phyloP scores from a whole-genome alignment of 2,888 invertebrate genomes.

The Chrysodeixis includens region DNA sequence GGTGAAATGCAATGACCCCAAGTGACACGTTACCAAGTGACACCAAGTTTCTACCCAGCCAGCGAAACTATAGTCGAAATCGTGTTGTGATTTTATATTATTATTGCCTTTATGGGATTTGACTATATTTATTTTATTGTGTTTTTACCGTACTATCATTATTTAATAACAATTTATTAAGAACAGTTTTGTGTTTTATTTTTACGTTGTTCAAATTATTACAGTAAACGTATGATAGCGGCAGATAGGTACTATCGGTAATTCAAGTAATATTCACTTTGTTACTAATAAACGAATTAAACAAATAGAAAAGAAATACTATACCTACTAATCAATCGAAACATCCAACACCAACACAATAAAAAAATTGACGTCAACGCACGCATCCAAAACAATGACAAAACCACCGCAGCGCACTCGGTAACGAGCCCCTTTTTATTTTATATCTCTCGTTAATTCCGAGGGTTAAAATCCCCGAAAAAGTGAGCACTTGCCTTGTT shows the following conservation, averaged over 20 bases:
- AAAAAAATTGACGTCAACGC: constrained; percentile 53
- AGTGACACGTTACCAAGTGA: no score
- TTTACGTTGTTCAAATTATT: no score
- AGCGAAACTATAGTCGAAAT: constrained; percentile 16
- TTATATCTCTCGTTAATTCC: constrained; percentile 87
- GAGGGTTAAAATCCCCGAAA: constrained; percentile 90
- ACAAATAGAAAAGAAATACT: constrained; percentile 1
- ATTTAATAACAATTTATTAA: constrained; percentile 7
- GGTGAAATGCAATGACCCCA: constrained; percentile 23
- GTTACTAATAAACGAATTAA: no score
- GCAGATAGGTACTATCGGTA: no score
- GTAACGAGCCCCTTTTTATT: constrained; percentile 72
- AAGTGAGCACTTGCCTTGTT: constrained; percentile 90
- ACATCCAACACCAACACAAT: constrained; percentile 19
- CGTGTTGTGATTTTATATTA: constrained; percentile 26
- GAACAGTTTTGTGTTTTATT: constrained; percentile 18
- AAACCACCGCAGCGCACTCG: constrained; percentile 70
- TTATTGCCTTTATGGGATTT: constrained; percentile 26
- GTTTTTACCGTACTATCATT: constrained; percentile 16
- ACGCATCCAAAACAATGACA: constrained; percentile 64
- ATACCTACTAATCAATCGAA: neutral
- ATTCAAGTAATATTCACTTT: no score
- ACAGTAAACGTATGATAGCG: no score
- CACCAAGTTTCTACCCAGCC: neutral
- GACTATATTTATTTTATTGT: constrained; percentile 22